phyloP scores from a whole-genome alignment of 2,888 invertebrate genomes.

The Neuroscelio doddi region DNA sequence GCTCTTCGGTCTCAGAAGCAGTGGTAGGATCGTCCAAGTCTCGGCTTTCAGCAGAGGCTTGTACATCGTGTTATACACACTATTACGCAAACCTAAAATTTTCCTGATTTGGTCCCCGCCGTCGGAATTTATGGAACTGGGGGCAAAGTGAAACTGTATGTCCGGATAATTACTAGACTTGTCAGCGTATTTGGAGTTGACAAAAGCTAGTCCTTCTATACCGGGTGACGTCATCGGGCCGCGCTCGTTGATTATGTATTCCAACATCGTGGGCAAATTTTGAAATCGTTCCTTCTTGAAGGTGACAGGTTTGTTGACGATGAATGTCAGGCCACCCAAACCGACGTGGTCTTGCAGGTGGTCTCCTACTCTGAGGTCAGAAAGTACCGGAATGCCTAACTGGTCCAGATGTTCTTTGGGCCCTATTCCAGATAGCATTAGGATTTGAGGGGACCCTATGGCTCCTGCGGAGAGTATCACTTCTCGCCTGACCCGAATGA shows the following conservation, averaged over 20 bases:
- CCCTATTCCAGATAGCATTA: slow-evolving; percentile 93
- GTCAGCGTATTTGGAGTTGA: slow-evolving; percentile 91
- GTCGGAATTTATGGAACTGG: slow-evolving; percentile 88
- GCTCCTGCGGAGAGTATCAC: slow-evolving; percentile 91
- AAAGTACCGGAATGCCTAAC: slow-evolving; percentile 82
- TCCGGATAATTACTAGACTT: slow-evolving; percentile 85
- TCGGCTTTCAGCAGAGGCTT: slow-evolving; percentile 85
- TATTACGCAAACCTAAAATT: slow-evolving; percentile 83
- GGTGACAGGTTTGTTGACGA: slow-evolving; percentile 85
- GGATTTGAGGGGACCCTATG: slow-evolving; percentile 88
- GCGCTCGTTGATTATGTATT: slow-evolving; percentile 85
- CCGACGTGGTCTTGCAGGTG: slow-evolving; percentile 93
- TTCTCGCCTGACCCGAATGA: slow-evolving; percentile 83
- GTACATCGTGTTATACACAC: slow-evolving; percentile 88
- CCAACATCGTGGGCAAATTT: slow-evolving; percentile 83
- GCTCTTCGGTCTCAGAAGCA: slow-evolving; percentile 88
- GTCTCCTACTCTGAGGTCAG: slow-evolving; percentile 85
- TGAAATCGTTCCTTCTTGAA: slow-evolving; percentile 86
- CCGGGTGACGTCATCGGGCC: slow-evolving; percentile 89
- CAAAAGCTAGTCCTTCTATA: slow-evolving; percentile 89
- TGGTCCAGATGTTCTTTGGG: slow-evolving; percentile 83
- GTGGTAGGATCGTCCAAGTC: slow-evolving; percentile 88
- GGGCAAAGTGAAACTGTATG: slow-evolving; percentile 89
- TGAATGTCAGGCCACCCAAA: slow-evolving; percentile 87
- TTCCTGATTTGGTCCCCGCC: slow-evolving; percentile 85